These are phyloP conservation scores for Cactoblastis cactorum DNA, from an alignment of 2,888 invertebrate genomes.

Conservation along the genomic window DNA sequence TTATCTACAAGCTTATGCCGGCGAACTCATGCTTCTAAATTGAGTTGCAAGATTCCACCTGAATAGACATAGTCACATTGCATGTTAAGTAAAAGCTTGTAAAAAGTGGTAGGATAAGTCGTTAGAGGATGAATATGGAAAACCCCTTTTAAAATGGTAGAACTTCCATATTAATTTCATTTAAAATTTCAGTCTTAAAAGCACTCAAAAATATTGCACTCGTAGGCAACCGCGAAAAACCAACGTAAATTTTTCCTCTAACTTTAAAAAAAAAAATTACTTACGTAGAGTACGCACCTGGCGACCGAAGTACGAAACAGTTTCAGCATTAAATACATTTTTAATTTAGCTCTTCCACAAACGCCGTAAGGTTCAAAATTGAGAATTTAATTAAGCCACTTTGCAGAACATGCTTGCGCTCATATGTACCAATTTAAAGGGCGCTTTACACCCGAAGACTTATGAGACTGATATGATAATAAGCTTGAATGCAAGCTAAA, in stretches of 20 bases:
- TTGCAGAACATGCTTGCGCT: background rate
- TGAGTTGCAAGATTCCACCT: too few species aligned
- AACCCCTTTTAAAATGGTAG: too few species aligned
- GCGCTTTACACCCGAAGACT: background rate
- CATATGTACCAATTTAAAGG: constrained; percentile 11
- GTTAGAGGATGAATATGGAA: too few species aligned
- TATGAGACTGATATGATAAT: background rate
- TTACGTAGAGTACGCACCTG: constrained; percentile 16
- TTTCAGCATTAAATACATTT: background rate
- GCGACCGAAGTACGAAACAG: background rate
- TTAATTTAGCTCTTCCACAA: constrained; percentile 13
- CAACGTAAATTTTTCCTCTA: background rate
- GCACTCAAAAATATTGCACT: background rate
- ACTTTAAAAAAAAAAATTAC: constrained; percentile 1
- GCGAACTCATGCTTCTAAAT: too few species aligned
- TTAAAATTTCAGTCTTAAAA: too few species aligned
- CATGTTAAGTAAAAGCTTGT: too few species aligned
- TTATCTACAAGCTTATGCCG: too few species aligned
- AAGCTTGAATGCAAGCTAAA: background rate
- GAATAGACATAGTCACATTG: too few species aligned
- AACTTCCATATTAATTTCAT: too few species aligned
- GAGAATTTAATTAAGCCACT: constrained; percentile 18
- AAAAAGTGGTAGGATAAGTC: too few species aligned
- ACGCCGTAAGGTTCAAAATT: constrained; percentile 18
- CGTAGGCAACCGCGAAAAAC: too few species aligned